A percentile compares a stretch with the other conserved stretches of the same genome.
Conservation (phyloP, 2,888 invertebrate species). For the Epinotia demarniana region DNA sequence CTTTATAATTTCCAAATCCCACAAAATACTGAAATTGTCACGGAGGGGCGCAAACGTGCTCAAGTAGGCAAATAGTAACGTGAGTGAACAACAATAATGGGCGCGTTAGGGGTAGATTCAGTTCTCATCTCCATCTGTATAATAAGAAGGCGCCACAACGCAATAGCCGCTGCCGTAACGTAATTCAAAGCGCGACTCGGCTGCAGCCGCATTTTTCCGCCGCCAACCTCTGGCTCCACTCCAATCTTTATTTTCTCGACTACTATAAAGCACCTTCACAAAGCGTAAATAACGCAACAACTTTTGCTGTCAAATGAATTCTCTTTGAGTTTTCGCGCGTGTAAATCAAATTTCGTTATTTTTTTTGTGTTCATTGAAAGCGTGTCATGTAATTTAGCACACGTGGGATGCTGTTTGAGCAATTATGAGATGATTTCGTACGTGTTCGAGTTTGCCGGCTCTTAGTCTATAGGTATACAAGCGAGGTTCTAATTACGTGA, state of each 20-base stretch:
- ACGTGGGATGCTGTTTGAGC: constrained; percentile 33
- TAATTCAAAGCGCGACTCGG: constrained; percentile 64
- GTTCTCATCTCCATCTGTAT: constrained; percentile 42
- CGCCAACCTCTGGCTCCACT: constrained; percentile 62
- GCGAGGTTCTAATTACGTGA: constrained; percentile 39
- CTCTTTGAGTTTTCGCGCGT: constrained; percentile 61
- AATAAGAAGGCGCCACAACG: constrained; percentile 45
- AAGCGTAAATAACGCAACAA: constrained; percentile 65
- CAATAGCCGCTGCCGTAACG: constrained; percentile 54
- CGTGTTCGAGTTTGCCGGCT: constrained; percentile 33
- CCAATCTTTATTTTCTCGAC: constrained; percentile 69
- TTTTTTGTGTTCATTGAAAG: constrained; percentile 34
- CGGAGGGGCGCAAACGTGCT: neutral
- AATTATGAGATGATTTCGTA: constrained; percentile 41
- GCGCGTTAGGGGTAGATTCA: constrained; percentile 28
- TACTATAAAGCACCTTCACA: constrained; percentile 54
- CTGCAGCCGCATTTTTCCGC: constrained; percentile 62
- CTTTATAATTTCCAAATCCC: neutral
- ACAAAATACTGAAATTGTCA: constrained; percentile 5
- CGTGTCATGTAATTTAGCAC: constrained; percentile 40
- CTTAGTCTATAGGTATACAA: constrained; percentile 26
- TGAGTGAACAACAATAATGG: constrained; percentile 7
- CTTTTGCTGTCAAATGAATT: constrained; percentile 63
- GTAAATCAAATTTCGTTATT: constrained; percentile 55
- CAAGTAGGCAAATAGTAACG: constrained; percentile 8